Percentiles rank a stretch among this genome's conserved stretches.
Evolutionary conservation across 1,140 invertebrate species (phyloP).

Genomic region (Brachystomella parvula): DNA sequence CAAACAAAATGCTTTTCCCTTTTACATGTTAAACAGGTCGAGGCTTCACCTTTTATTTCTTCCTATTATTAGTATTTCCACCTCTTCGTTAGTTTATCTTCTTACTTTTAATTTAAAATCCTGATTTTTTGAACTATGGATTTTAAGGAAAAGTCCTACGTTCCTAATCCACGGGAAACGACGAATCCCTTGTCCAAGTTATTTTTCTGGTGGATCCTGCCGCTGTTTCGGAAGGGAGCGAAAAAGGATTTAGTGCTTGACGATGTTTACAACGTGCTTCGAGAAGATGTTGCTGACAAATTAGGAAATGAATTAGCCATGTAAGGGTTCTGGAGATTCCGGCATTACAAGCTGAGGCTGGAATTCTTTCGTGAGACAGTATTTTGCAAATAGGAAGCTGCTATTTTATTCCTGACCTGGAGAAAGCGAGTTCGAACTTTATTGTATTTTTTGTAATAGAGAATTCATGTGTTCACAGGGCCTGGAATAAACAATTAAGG

Average conservation of each 20-base stretch:
- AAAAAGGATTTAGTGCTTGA: slow-evolving; percentile 20
- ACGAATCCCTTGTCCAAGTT: slow-evolving; percentile 29
- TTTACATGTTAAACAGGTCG: too few relatives aligned
- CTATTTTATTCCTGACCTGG: not conserved
- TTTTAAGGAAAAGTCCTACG: slow-evolving; percentile 20
- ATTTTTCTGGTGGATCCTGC: slow-evolving; percentile 33
- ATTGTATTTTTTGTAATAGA: too few relatives aligned
- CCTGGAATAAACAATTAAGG: slow-evolving; percentile 47
- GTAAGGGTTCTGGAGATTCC: slow-evolving; percentile 8
- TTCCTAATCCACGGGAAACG: slow-evolving; percentile 20
- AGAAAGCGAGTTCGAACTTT: too few relatives aligned
- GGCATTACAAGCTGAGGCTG: too few relatives aligned
- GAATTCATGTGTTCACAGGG: slow-evolving; percentile 39
- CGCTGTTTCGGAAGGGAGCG: slow-evolving; percentile 25
- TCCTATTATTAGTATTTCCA: too few relatives aligned
- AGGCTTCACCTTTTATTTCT: too few relatives aligned
- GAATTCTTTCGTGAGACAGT: not conserved
- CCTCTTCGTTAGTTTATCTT: too few relatives aligned
- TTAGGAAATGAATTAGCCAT: slow-evolving; percentile 15
- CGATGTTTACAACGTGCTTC: slow-evolving; percentile 27
- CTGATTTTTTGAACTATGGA: slow-evolving; percentile 33
- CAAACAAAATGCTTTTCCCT: too few relatives aligned
- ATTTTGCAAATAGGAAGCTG: not conserved
- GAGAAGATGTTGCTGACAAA: slow-evolving; percentile 21
- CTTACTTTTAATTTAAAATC: too few relatives aligned